Evolutionary conservation across 2,888 invertebrate species (phyloP), one percentile per base, ranked within the genome.

Genomic region (Schizaphis graminum): DNA sequence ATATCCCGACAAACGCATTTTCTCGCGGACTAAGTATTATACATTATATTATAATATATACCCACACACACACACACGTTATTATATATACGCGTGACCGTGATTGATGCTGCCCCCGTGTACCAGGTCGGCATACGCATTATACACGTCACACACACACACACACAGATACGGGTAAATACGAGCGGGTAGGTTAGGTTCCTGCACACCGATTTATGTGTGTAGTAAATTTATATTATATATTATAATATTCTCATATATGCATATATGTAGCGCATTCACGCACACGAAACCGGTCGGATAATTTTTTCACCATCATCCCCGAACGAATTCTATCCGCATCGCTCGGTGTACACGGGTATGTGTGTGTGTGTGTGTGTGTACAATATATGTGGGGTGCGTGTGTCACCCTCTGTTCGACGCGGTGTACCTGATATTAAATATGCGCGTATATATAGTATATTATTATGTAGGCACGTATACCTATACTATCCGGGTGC

Each of bases 51-150:
- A 85, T 47, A 84, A 61, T 16, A 28, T 13, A 44, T 13, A 61
- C 28, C 61, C 49, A 49, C 11, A 49, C 49, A 53, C 49, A 53
- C 49, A 47, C 44, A 7, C 44, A 7, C 44, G 0, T 47, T 47
- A 47, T 53, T n/a, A n/a, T n/a, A 56, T 47, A 61, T 35, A 86
- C 35, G n/a, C 44, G 61, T 77, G 47, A n/a, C 87, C 61, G 93
- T 93, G 93, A 93, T 90, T 90, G 93, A 90, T 93, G 90, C 49
- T 61, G 86, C 92, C n/a, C 57, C 89, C 91, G 67, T 21, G 61
- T 67, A 47, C 16, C 61, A 24, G n/a, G 3, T 44, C 28, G 49
- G 16, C 4, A 47, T 47, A 49, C 41, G 13, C 26, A 26, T 28
- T 26, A 49, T 26, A 21, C 44, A 53, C 41, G 21, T 35, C 16